Evolutionary conservation across 2,888 invertebrate genomes (phyloP).

Genomic region (Meteorus colon): DNA sequence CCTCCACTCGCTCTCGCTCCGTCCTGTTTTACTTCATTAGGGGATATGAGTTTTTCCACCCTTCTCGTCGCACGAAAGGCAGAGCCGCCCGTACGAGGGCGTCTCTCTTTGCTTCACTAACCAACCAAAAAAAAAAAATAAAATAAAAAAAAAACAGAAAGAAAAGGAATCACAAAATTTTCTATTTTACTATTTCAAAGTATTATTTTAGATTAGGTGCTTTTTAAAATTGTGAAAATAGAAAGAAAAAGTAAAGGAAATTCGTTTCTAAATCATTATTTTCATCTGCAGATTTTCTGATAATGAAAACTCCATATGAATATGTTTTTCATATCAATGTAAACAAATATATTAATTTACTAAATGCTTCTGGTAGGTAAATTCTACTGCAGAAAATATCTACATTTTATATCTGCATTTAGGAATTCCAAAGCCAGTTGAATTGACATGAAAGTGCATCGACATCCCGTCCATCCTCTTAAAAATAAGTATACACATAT

Average conservation of each 20-base stretch:
- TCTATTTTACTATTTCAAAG: constrained; percentile 5
- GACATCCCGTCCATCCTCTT: constrained; percentile 18
- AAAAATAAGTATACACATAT: background rate
- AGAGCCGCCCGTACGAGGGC: constrained; percentile 46
- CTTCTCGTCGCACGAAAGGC: constrained; percentile 50
- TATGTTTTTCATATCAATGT: too few species aligned
- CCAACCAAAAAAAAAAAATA: constrained; percentile 33
- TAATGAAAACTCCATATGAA: background rate
- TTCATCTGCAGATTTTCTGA: background rate
- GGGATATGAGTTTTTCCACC: constrained; percentile 65
- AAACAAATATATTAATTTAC: too few species aligned
- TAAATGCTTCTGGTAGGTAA: background rate
- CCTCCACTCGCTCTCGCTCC: constrained; percentile 42
- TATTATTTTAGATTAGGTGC: constrained; percentile 3
- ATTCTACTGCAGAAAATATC: background rate
- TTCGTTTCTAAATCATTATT: background rate
- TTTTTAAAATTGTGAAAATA: background rate
- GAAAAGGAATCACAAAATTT: constrained; percentile 18
- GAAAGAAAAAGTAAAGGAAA: background rate
- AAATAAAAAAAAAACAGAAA: background rate
- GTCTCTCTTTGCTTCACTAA: constrained; percentile 50
- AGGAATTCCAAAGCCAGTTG: background rate
- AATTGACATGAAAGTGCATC: constrained; percentile 25
- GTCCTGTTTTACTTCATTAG: constrained; percentile 66
- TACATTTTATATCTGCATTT: background rate